These are phyloP conservation scores for Bryconaethiops microstoma DNA, from an alignment of 2,797 vertebrate species.

Conservation along the genomic window DNA sequence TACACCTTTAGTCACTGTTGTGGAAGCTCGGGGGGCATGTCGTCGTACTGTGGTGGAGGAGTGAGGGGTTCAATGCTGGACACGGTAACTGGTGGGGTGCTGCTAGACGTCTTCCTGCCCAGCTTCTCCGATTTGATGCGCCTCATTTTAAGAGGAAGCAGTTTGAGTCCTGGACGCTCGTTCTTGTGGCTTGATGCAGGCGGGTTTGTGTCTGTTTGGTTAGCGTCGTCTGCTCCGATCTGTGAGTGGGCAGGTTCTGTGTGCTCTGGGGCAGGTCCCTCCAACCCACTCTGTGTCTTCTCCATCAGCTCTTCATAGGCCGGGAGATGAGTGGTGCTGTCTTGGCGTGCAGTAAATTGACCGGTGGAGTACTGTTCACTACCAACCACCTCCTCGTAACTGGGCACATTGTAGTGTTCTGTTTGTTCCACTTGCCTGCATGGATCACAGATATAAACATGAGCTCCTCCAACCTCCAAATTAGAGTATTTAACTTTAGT, in stretches of 20 bases:
- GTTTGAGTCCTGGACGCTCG: slow-evolving; percentile 76
- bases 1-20: slow-evolving; percentile 33
- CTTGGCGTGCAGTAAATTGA: slow-evolving; percentile 72
- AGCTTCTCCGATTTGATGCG: slow-evolving; percentile 94
- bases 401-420: slow-evolving; percentile 87
- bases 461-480: background rate
- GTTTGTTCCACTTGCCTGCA: slow-evolving; percentile 71
- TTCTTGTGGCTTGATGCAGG: slow-evolving; percentile 50
- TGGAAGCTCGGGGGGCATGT: slow-evolving; percentile 69
- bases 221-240: slow-evolving; percentile 9
- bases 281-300: slow-evolving; percentile 44
- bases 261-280: background rate
- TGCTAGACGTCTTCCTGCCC: slow-evolving; percentile 79
- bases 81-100: slow-evolving; percentile 66
- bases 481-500: background rate
- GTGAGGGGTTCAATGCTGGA: slow-evolving; percentile 91
- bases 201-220: background rate
- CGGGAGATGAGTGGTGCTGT: slow-evolving; percentile 84
- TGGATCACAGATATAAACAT: slow-evolving; percentile 40
- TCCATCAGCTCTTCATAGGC: slow-evolving; percentile 89
- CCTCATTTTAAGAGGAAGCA: slow-evolving; percentile 88
- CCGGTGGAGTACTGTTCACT: slow-evolving; percentile 75
- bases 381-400: slow-evolving; percentile 91
- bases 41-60: slow-evolving; percentile 91
- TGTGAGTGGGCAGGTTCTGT: slow-evolving; percentile 43